Evolutionary conservation across 2,113 vertebrate species (phyloP).

Genomic region (Scophthalmus maximus): DNA sequence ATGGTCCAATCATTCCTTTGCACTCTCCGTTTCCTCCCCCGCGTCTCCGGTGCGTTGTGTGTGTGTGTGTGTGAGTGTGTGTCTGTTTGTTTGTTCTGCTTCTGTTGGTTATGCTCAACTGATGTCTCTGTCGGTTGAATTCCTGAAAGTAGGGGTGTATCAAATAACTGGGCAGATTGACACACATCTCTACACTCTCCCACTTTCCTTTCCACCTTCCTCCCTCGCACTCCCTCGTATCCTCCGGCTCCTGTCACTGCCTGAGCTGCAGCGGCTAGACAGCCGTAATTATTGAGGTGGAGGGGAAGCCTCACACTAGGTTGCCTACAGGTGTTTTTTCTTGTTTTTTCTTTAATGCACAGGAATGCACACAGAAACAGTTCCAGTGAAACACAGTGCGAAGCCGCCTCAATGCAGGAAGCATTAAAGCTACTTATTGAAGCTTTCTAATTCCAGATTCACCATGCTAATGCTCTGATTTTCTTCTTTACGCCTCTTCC

Average conservation of each 20-base stretch:
- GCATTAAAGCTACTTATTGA: slow-evolving; percentile 16
- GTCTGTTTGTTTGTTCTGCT: no score
- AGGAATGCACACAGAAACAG: slow-evolving; percentile 28
- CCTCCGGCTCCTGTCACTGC: slow-evolving; percentile 68
- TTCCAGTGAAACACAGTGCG: background rate
- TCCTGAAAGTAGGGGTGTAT: slow-evolving; percentile 38
- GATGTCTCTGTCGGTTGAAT: slow-evolving; percentile 59
- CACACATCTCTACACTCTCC: slow-evolving; percentile 18
- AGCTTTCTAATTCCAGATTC: slow-evolving; percentile 51
- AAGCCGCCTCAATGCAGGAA: background rate
- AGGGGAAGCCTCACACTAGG: slow-evolving; percentile 29
- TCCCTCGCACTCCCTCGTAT: slow-evolving; percentile 34
- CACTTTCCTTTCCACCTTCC: slow-evolving; percentile 26
- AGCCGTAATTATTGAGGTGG: slow-evolving; percentile 62
- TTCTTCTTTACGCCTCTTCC: slow-evolving; percentile 34
- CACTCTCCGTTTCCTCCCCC: slow-evolving; percentile 34
- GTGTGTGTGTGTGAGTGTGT: no score
- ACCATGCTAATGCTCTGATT: slow-evolving; percentile 35
- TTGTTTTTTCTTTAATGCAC: slow-evolving; percentile 18
- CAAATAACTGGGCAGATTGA: slow-evolving; percentile 54
- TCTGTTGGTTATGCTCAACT: slow-evolving; percentile 39
- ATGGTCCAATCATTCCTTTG: slow-evolving; percentile 36
- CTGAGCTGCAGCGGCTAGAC: slow-evolving; percentile 68
- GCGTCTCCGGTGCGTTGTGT: no score
- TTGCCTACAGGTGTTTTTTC: slow-evolving; percentile 57